Base-by-base conservation (phyloP, 2,888 invertebrate genomes). In the Ramazzottius varieornatus region DNA sequence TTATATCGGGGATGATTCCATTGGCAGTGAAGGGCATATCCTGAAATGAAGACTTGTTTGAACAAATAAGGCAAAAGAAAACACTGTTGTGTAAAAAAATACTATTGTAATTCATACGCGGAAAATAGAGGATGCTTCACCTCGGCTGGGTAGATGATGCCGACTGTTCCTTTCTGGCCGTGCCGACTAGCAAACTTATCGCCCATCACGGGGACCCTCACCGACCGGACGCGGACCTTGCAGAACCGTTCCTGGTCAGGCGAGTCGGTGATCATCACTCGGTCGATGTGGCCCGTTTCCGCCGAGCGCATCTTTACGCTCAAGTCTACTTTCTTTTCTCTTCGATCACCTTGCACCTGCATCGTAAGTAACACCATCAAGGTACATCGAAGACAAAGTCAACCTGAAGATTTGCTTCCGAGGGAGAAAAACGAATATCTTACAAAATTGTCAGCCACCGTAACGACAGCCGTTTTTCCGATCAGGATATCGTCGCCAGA, bases 171-270 rank as follows among this genome's bases (percentile, higher is more conserved):
- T 24, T 54, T 54, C 29, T 54, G 54, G 20, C 54, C 54, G 54
- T 54, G 54, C n/a, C 54, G 54, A 29, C 54, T 54, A 24, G 54
- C 54, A 29, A 54, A 54, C 24, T 54, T 54, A 29, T 54, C 54
- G 20, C 54, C 54, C 54, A 54, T 54, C 29, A 54, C 54, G 16
- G 54, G 54, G 4, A 29, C 24, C 54, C 54, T 13, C 54, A 54
- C 54, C 4, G 54, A 54, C 16, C 54, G 54, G 20, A 54, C 54
- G 4, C 54, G 54, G 4, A 54, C 54, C 24, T 54, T 54, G 54
- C 54, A 54, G 54, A 54, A 54, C 4, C 29, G 20, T 16, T 54
- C 29, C 20, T 24, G 16, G 20, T 54, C 29, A 8, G 24, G n/a
- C 20, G 20, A 16, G 16, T 24, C 29, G 54, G n/a, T n/a, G n/a